phyloP scores from a whole-genome alignment of 2,888 invertebrate species.

The Aleiodes leptofemur region DNA sequence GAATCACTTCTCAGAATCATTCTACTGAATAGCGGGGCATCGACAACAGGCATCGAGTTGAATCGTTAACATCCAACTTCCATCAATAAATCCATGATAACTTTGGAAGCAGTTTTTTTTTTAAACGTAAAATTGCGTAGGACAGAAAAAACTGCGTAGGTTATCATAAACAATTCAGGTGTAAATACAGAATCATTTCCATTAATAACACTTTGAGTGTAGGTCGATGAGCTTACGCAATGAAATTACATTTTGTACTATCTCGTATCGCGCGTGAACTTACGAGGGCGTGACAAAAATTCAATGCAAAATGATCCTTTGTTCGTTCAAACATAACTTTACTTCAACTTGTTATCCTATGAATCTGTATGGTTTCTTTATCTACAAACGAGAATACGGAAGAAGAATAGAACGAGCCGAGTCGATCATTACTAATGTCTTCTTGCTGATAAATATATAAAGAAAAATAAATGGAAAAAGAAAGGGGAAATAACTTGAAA shows the following conservation, averaged over 20 bases:
- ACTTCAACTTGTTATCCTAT: not conserved
- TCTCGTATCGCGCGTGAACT: conserved; percentile 51
- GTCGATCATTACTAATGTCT: conserved; percentile 22
- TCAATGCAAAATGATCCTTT: conserved; percentile 56
- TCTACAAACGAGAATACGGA: not conserved
- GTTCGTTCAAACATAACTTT: conserved; percentile 56
- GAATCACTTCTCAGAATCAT: conserved; percentile 48
- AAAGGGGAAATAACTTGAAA: not conserved
- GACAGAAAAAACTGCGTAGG: conserved; percentile 7
- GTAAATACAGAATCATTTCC: conserved; percentile 6
- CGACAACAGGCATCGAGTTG: conserved; percentile 4
- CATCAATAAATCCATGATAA: not conserved
- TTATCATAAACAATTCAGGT: not conserved
- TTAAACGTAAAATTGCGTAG: not conserved
- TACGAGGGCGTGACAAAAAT: conserved; percentile 56
- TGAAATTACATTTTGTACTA: conserved; percentile 41
- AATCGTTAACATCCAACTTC: conserved; percentile 14
- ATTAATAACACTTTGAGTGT: conserved; percentile 1
- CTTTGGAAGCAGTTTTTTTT: too few species aligned
- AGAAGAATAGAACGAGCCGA: not conserved
- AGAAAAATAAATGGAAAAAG: not conserved
- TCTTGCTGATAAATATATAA: not conserved
- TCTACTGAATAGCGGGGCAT: not conserved
- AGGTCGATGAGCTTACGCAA: conserved; percentile 37
- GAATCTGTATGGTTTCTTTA: not conserved